Base-by-base conservation (phyloP, 2,888 invertebrate species). In the Epistrophe grossulariae region DNA sequence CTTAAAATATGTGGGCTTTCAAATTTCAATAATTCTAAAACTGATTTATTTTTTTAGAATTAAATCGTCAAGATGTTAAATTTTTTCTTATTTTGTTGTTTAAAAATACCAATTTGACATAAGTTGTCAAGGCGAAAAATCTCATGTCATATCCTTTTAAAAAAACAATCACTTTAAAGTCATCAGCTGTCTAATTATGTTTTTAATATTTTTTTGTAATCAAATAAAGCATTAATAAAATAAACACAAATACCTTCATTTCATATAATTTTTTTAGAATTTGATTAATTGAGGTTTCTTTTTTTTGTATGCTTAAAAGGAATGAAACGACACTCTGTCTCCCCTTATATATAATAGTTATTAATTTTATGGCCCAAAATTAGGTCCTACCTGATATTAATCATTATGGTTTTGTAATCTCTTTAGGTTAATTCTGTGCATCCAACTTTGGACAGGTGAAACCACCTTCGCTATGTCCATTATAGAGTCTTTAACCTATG, bases 361-460 rank as follows among this genome's bases (percentile, higher is more conserved):
- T 9, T 45, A 48, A 48, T 11, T 31, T 6, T 31, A 15, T 4
- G 28, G 31, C 15, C 55, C 55, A 31, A n/a, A 31, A 31, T 9
- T 31, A 3, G 15, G 15, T 15, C 31, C 55, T 55, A 55, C 28
- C 28, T 55, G 55, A 55, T 4, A 55, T 55, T 9, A 55, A 55
- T 55, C 55, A 55, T 55, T 55, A 31, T 55, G 55, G 31, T 55
- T 31, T n/a, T 8, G 3, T n/a, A 31, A 31, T 15, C 55, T 9
- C 9, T 55, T 55, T 31, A n/a, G 55, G 55, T 31, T 24, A 55
- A 15, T 13, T 24, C 10, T 28, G 4, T 55, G 28, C 15, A 24
- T 28, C 55, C 55, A 55, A 2, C 4, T 31, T 28, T 55, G 55
- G 68, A 24, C 66, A 72, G 38, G 79, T 66, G 57, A n/a, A 59